Percentiles rank a stretch among this genome's conserved stretches.
These are phyloP conservation scores for Acanthoscelides obtectus DNA, from an alignment of 2,888 invertebrate species.

Conservation along the genomic window DNA sequence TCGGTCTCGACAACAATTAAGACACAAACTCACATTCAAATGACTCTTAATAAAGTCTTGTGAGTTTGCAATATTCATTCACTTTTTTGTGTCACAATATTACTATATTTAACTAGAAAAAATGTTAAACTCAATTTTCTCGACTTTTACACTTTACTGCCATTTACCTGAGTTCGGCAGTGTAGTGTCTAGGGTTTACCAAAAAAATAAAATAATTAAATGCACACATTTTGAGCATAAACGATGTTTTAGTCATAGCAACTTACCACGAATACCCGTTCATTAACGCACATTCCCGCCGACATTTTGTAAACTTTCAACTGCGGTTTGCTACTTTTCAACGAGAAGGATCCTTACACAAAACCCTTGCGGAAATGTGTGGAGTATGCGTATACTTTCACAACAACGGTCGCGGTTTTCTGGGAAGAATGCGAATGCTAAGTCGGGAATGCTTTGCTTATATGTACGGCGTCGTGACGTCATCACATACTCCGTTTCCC, in stretches of 20 bases:
- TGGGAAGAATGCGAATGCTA: neutral
- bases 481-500: neutral
- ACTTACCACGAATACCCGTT: constrained; percentile 28
- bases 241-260: neutral
- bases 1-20: no score
- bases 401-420: constrained; percentile 1
- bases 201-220: no score
- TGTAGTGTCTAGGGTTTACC: no score
- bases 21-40: no score
- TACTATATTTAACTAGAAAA: no score
- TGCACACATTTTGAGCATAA: no score
- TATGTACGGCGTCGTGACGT: neutral
- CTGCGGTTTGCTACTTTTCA: neutral
- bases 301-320: neutral
- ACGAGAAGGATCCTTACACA: constrained; percentile 7
- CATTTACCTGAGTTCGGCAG: no score
- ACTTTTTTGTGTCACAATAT: no score
- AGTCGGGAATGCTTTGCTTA: neutral
- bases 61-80: no score
- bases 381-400: neutral
- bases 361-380: constrained; percentile 1
- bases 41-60: no score
- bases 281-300: constrained; percentile 27
- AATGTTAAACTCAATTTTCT: no score
- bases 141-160: no score